Evolutionary conservation across 2,797 vertebrate genomes (phyloP).

Genomic region (Pangasius larnaudii): DNA sequence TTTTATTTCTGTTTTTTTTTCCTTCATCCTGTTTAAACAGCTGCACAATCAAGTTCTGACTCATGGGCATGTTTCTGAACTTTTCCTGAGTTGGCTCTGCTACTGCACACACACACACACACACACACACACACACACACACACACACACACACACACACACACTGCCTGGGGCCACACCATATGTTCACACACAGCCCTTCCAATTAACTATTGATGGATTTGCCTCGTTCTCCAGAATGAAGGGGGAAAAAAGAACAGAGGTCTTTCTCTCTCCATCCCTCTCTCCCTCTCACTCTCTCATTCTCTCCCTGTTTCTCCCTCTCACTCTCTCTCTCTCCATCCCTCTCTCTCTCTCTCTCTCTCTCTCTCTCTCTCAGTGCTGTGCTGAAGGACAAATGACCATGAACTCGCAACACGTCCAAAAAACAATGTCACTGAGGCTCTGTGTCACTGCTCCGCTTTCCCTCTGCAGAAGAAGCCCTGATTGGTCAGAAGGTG

Average conservation of each 20-base stretch:
- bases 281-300: background rate
- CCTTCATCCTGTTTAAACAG: background rate
- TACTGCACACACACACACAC: background rate
- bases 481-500: background rate
- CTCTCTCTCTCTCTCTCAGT: background rate
- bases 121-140: slow-evolving; percentile 22
- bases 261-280: background rate
- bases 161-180: slow-evolving; percentile 25
- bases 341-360: background rate
- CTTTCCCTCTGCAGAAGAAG: background rate
- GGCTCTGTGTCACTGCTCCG: background rate
- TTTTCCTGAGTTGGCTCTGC: background rate
- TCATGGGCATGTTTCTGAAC: background rate
- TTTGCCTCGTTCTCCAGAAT: slow-evolving; percentile 4
- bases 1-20: background rate
- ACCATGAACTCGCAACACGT: background rate
- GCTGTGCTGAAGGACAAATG: background rate
- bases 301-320: background rate
- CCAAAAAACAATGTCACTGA: background rate
- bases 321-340: background rate
- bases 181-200: slow-evolving; percentile 22
- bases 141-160: slow-evolving; percentile 32
- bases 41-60: background rate
- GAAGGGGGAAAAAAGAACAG: background rate
- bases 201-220: slow-evolving; percentile 44